Evolutionary conservation across 2,797 vertebrate species (phyloP), one percentile per base, ranked within the genome.

Genomic region (Oophaga sylvatica): DNA sequence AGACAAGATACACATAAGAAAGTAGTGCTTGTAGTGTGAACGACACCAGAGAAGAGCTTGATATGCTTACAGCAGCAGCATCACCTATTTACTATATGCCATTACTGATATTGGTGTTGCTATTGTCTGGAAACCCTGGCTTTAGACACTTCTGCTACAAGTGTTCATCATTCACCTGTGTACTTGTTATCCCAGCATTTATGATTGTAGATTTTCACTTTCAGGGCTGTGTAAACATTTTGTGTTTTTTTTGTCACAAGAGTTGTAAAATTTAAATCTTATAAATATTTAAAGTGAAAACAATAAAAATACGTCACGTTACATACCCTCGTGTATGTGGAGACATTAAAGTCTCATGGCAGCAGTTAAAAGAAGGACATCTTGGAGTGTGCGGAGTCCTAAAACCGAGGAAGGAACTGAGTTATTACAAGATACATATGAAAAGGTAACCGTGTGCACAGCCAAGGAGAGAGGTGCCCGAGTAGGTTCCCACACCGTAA

Each of bases 161-260:
- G 20, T 56, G 19, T 48, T n/a, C 20, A 45, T 80, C 59, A 45
- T 80, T 45, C 62, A 80, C 13, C 19, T n/a, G 20, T n/a, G 31
- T 16, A 20, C 6, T 26, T 65, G 59, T 80, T 45, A 63, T 45
- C n/a, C 31, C 5, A n/a, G 6, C 22, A 11, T 15, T 65, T 62
- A 63, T 26, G 63, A 16, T 22, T 53, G 20, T 16, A 81, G 35
- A 26, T 67, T 65, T 81, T 81, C 12, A 67, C 41, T 81, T 81
- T 81, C 60, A 26, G 1, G 26, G 31, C 60, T 67, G 60, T 63
- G 80, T 17, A 81, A 81, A 81, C 13, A 67, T 81, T 65, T 81
- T 26, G 59, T 60, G 19, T 45, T 22, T 65, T 9, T 48, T 65
- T 65, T 53, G 26, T 67, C 15, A 1, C 22, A 35, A 16, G 35